These are phyloP conservation scores for Liopterus haemorrhoidalis DNA, from an alignment of 2,888 invertebrate genomes.

Conservation along the genomic window DNA sequence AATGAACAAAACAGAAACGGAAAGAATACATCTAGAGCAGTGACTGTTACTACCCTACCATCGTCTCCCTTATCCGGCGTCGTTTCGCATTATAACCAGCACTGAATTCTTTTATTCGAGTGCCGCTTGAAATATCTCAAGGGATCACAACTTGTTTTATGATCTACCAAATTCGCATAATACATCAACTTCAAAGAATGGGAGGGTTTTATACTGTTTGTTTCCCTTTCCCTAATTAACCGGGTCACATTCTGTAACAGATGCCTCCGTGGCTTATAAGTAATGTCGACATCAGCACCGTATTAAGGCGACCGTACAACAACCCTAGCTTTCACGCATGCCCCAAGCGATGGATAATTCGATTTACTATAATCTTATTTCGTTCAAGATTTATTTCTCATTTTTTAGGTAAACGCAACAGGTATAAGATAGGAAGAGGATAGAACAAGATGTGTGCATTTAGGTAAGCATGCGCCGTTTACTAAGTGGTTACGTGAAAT, in stretches of 20 bases:
- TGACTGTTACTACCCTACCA: neutral
- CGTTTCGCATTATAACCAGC: neutral
- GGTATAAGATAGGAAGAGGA: no score
- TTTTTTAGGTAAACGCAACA: no score
- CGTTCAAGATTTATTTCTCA: no score
- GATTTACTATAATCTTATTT: no score
- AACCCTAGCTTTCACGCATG: no score
- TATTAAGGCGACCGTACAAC: no score
- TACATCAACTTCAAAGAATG: slow-evolving; percentile 1
- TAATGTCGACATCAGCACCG: no score
- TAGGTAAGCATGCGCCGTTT: no score
- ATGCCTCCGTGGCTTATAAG: slow-evolving; percentile 18
- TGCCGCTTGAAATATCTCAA: slow-evolving; percentile 5
- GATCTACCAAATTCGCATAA: slow-evolving; percentile 6
- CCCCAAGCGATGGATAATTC: no score
- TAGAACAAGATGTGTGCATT: no score
- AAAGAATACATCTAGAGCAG: slow-evolving; percentile 15
- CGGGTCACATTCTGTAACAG: slow-evolving; percentile 19
- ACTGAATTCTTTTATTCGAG: slow-evolving; percentile 14
- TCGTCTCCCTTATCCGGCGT: slow-evolving; percentile 5
- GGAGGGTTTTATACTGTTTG: slow-evolving; percentile 11
- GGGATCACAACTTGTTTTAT: slow-evolving; percentile 4
- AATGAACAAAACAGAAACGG: slow-evolving; percentile 20
- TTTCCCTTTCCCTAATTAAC: slow-evolving; percentile 21
- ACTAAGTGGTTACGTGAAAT: no score